Base-by-base conservation (phyloP, 2,888 invertebrate species). In the Himalopsyche kuldschensis region DNA sequence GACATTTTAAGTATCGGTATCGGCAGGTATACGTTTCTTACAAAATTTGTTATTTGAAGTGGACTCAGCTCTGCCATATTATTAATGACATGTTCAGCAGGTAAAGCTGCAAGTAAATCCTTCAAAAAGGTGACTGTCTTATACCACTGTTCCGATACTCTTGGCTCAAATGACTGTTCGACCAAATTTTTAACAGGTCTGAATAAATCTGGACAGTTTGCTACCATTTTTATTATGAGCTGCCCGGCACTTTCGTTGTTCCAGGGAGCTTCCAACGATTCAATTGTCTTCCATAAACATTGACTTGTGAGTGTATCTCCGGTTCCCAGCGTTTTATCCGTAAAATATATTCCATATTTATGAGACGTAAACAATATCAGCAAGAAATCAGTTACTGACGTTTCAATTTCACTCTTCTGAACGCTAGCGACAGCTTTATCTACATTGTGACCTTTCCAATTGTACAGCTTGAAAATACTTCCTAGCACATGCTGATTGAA, bases 281-380 rank as follows among this genome's bases (percentile, higher is more conserved):
- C 92, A 75, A 96, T 88, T 32, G 95, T 92, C 87, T 94, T 93
- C 87, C 92, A 93, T 80, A 94, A 90, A 82, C 94, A 91, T 85
- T 92, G 92, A 89, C 95, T 95, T 87, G 93, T 92, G 86, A 91
- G 92, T 1, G 90, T 89, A 86, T 92, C 92, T n/a, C 92, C 90
- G 63, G 93, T 91, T 41, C 95, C 95, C 35, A 94, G 89, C 3
- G 92, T 90, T 87, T 92, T 93, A 87, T 96, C 96, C 86, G 93
- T 91, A 88, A 97, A 97, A 87, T 95, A 94, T 15, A 97, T 92
- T 8, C 97, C 97, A 87, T 94, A 89, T 88, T 94, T 95, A 87
- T 94, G 93, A 0, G 96, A 96, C 1, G 96, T 95, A 85, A 96
- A 94, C 1, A 97, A 89, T 78, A 93, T 91, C n/a, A 94, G 86